Base-by-base conservation (phyloP, 2,888 invertebrate genomes). In the Lasioglossum villosulum region DNA sequence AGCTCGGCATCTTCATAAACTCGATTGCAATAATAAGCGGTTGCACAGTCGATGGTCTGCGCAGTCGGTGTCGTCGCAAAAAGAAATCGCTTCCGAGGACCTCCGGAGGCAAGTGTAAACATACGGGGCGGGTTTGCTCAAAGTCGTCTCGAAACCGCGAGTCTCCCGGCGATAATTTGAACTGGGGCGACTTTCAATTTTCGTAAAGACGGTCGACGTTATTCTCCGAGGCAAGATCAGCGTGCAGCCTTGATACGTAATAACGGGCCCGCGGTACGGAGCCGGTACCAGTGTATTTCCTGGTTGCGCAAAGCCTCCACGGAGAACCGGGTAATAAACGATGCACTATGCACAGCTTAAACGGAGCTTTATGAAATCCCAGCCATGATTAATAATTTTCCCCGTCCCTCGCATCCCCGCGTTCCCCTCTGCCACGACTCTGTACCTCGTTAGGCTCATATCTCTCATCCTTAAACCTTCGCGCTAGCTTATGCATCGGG, bases 301-400 rank as follows among this genome's bases (percentile, higher is more conserved):
- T 87, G 84, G 90, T 86, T 85, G 80, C 86, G 90, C 88, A 89
- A 91, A 90, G 89, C 89, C 88, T 83, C 80, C 72, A 83, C 86
- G 89, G 88, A 92, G 92, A 90, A 91, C 82, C 88, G 86, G 89
- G 92, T 93, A 93, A 93, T 93, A 92, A 94, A 93, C 92, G 93
- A 92, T 93, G 92, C 91, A 92, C 93, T 91, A 91, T 91, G 88
- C 92, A 83, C 82, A 92, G 93, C 93, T 93, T 92, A 92, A 92
- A 90, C 92, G 90, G 92, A 93, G 93, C 94, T 94, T 94, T 94
- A 94, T 94, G 94, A 94, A 93, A 94, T 94, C 94, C 93, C 89
- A 84, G 92, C 91, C 89, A 92, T 94, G 94, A 94, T 94, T 94
- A 94, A 94, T 94, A 94, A 94, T 94, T 93, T 91, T 90, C 90